Conservation (phyloP, 2,888 invertebrate genomes). For the Carcina quercana region DNA sequence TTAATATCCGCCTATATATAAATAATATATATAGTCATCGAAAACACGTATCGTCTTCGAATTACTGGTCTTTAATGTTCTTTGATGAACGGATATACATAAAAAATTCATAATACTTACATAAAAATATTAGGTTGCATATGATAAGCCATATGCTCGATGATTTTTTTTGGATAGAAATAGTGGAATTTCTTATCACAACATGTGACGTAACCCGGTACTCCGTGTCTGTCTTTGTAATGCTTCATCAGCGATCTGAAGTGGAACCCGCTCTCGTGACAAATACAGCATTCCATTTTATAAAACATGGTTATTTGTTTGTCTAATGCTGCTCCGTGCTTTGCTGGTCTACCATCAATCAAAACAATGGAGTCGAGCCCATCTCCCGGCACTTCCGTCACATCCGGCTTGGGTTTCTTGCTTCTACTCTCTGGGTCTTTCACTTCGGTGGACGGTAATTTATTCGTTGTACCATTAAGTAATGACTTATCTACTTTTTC, state of each 20-base stretch:
- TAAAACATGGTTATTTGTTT: conserved; percentile 63
- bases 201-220: conserved; percentile 63
- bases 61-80: no score
- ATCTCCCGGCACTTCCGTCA: conserved; percentile 12
- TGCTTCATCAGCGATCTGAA: conserved; percentile 64
- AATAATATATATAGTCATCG: no score
- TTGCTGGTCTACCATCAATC: conserved; percentile 56
- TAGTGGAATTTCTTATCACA: conserved; percentile 67
- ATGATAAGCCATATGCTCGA: conserved; percentile 67
- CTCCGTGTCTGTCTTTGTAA: conserved; percentile 65
- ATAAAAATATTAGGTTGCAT: conserved; percentile 63
- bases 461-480: conserved; percentile 28
- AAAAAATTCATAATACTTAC: conserved; percentile 32
- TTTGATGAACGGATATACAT: no score
- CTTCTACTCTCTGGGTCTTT: conserved; percentile 20
- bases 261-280: conserved; percentile 57
- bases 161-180: conserved; percentile 65
- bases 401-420: conserved; percentile 21
- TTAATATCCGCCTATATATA: no score
- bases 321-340: conserved; percentile 54
- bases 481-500: conserved; percentile 52
- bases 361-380: conserved; percentile 48
- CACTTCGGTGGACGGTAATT: conserved; percentile 7
- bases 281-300: conserved; percentile 68
- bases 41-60: no score